Evolutionary conservation across 1,140 invertebrate genomes (phyloP), one percentile per base, ranked within the genome.

Genomic region (Agraylea sexmaculata): DNA sequence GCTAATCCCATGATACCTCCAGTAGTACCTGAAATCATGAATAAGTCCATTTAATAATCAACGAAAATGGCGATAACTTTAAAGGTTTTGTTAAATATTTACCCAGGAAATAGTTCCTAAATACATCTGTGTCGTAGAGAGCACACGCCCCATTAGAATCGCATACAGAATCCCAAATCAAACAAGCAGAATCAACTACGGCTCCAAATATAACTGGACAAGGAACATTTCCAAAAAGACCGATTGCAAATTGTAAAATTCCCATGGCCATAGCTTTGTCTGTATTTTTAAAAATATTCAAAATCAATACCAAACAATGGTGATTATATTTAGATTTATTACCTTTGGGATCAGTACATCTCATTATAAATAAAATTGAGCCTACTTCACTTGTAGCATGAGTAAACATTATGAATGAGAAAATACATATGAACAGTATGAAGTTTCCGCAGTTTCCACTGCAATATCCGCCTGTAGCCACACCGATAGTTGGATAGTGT

Each of bases 251-350:
- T 56, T 90, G 86, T 59, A 93, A 89, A 42, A 93, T 75, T 11
- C 88, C 89, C 53, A 93, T 73, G 35, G 89, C 89, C 87, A 92
- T 90, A 22, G 87, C 87, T 62, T 92, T 92, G 59, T 93, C 88
- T 65, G 47, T 27, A 51, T 38, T 21, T 22, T n/a, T 18, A 15
- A 41, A 23, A 1, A 13, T 2, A 32, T 37, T 11, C 11, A 34
- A 41, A 10, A 19, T 20, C 19, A 33, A 41, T 20, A 20, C 16
- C 13, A 36, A 12, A 16, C 5, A 40, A 21, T 37, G 34, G 11
- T 25, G 23, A 7, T 25, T 25, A 7, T n/a, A n/a, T 25, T 25
- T 7, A 25, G 7, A 25, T 25, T 25, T 25, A n/a, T n/a, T 41
- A 72, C 69, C 71, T 45, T 78, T 74, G 16, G 87, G 86, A 62